Evolutionary conservation across 2,888 invertebrate species (phyloP).

Genomic region (Tetramorium bicarinatum): DNA sequence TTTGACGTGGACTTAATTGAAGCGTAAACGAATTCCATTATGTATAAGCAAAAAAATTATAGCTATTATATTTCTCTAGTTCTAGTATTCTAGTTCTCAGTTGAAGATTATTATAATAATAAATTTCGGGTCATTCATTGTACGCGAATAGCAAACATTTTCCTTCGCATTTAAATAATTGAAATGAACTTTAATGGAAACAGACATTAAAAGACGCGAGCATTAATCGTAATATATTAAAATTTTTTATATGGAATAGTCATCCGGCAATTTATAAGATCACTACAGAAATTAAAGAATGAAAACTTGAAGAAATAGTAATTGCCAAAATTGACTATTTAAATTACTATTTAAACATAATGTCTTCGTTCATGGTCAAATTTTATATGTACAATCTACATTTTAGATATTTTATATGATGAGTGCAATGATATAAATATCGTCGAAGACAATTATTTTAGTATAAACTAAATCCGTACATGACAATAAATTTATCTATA

Average conservation of each 20-base stretch:
- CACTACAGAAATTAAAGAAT: background rate
- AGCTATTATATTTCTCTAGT: background rate
- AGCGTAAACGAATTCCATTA: background rate
- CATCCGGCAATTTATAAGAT: background rate
- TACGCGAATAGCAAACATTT: background rate
- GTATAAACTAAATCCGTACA: background rate
- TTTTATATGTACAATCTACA: background rate
- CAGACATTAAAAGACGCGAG: background rate
- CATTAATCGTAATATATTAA: background rate
- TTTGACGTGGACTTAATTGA: background rate
- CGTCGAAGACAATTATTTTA: background rate
- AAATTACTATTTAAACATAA: background rate
- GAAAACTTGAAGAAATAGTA: background rate
- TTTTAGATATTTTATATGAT: background rate
- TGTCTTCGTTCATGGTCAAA: background rate
- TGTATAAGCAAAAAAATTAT: background rate
- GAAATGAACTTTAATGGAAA: background rate
- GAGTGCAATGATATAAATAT: background rate
- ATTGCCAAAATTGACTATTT: background rate
- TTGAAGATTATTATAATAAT: background rate
- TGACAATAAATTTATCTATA: background rate
- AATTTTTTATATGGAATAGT: constrained; percentile 6
- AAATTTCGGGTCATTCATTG: background rate
- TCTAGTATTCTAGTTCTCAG: background rate
- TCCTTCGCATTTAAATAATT: background rate